Evolutionary conservation across 2,113 vertebrate species (phyloP), one percentile per base, ranked within the genome.

Genomic region (Aplodontia rufa): DNA sequence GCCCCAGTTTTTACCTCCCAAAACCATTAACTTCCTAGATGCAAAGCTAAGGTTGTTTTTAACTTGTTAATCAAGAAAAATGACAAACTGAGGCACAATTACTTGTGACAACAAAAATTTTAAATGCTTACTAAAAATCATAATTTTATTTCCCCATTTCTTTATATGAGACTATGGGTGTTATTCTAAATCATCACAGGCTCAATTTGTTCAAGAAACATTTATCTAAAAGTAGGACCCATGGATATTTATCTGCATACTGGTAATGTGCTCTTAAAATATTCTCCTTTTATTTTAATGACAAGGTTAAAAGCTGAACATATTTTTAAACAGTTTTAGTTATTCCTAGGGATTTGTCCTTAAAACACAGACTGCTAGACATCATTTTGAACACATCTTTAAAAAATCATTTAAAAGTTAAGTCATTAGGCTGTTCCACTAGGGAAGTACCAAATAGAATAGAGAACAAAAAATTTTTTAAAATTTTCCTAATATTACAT

Each of bases 61-160:
- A 93, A 60, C 9, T 81, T 55, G 71, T 32, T 88, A 69, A 45
- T 72, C 60, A 17, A 78, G 53, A 55, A 78, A 94, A 84, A 88
- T 83, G 68, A 92, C 35, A 72, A 84, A 79, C 42, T 71, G 40
- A 88, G 30, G 71, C 62, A 84, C 28, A 93, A 71, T 66, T 55
- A 79, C 24, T 60, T 24, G n/a, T 32, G 32, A 26, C 72, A 13
- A 72, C 64, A 84, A 94, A 49, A 86, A 74, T 6, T 68, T 87
- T 47, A 66, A 94, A 78, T 40, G 58, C 16, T 30, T 87, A 83
- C n/a, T 79, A 94, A 91, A 83, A 64, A 91, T 79, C 35, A 14
- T 9, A 64, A 60, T 45, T 85, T 30, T 82, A 87, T 80, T 60
- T 62, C 13, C 30, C 7, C 11, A n/a, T 28, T 93, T 87, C 24